Evolutionary conservation across 2,113 vertebrate species (phyloP).

Genomic region (rabbit (Oryctolagus cuniculus)): DNA sequence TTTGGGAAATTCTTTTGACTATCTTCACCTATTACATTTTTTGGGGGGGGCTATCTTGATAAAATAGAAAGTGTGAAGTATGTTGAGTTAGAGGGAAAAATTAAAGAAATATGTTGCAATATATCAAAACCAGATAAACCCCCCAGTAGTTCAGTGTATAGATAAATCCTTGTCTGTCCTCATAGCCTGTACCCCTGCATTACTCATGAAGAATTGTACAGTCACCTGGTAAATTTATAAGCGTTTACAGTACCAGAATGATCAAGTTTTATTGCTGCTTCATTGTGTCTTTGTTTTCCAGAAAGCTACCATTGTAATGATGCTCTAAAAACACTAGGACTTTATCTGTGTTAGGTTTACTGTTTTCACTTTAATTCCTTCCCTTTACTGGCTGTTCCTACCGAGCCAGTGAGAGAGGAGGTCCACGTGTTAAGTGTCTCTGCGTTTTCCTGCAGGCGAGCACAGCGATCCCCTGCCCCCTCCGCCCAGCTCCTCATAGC

Average conservation of each 20-base stretch:
- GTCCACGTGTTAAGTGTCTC: not conserved
- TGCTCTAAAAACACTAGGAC: conserved; percentile 53
- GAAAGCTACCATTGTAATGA: conserved; percentile 80
- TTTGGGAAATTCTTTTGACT: conserved; percentile 46
- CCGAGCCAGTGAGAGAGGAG: not conserved
- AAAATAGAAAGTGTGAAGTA: not conserved
- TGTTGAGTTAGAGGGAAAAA: not conserved
- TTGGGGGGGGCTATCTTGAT: not conserved
- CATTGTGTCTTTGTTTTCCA: conserved; percentile 77
- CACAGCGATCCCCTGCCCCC: not conserved
- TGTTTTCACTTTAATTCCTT: conserved; percentile 56
- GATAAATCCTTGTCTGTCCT: conserved; percentile 79
- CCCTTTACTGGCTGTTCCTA: not conserved
- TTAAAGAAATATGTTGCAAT: not conserved
- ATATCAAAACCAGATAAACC: conserved; percentile 69
- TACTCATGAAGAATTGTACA: conserved; percentile 41
- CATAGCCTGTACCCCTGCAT: conserved; percentile 25
- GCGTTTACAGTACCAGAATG: conserved; percentile 57
- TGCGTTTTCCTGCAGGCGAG: not conserved
- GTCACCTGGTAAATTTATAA: conserved; percentile 66
- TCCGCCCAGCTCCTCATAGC: not conserved
- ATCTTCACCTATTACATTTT: conserved; percentile 40
- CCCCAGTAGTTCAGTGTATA: conserved; percentile 73
- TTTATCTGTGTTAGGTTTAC: conserved; percentile 4
- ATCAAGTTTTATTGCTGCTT: conserved; percentile 73